These are phyloP conservation scores for Mystacornis crossleyi DNA, from an alignment of 2,113 vertebrate genomes.

Conservation along the genomic window DNA sequence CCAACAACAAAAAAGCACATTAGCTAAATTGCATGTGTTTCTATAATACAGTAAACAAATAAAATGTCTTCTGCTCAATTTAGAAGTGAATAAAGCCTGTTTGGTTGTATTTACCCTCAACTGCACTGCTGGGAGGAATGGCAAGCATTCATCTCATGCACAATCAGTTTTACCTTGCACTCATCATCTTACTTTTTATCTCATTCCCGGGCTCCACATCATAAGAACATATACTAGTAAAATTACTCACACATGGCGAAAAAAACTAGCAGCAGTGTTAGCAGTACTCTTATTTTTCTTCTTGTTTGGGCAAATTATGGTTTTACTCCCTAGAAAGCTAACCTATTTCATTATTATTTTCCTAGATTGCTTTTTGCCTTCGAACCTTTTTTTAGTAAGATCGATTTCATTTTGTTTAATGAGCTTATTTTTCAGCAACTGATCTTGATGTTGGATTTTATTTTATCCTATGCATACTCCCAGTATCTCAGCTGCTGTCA, in stretches of 20 bases:
- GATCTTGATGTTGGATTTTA: neutral
- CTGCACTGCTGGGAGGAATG: neutral
- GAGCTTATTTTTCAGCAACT: conserved; percentile 6
- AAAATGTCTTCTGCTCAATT: neutral
- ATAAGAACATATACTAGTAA: neutral
- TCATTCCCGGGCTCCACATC: neutral
- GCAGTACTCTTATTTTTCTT: neutral
- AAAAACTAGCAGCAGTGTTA: neutral
- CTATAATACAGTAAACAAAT: neutral
- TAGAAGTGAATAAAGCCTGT: neutral
- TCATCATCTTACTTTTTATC: neutral
- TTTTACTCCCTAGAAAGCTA: neutral
- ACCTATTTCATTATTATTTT: neutral
- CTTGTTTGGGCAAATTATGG: neutral
- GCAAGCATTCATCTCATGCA: neutral
- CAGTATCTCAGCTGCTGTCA: conserved; percentile 5
- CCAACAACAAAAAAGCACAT: neutral
- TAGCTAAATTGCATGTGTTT: neutral
- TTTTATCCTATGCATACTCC: neutral
- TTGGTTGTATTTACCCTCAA: neutral
- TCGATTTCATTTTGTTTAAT: neutral
- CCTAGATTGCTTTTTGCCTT: neutral
- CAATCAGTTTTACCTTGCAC: neutral
- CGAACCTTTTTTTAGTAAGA: neutral
- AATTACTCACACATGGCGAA: neutral